Evolutionary conservation across 2,113 vertebrate species (phyloP), one percentile per base, ranked within the genome.

Genomic region (Chunga burmeisteri): DNA sequence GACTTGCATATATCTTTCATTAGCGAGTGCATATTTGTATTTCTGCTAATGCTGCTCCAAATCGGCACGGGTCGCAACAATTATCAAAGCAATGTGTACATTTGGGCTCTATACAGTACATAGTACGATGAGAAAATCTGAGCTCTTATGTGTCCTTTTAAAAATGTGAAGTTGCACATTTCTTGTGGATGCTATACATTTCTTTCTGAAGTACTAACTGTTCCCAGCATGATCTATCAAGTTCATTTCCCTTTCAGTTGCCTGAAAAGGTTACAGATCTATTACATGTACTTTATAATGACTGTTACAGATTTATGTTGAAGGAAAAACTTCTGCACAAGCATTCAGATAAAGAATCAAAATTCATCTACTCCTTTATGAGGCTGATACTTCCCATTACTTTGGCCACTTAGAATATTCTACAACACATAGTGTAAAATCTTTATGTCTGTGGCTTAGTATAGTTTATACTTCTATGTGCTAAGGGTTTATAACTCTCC

Each of bases 161-260:
- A 59, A 92, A 81, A 83, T 6, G 3, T 22, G 15, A 8, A 25
- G 40, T 65, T 86, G 13, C 1, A 6, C 13, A 25, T 88, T 86
- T 75, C 29, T 34, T 68, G 13, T 1, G 17, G 44, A 21, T 0
- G 0, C 15, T 56, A 2, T 21, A 17, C 2, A 4, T 86, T 91
- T 81, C 34, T 84, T 72, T 56, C 30, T 78, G 72, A 81, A 70
- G 40, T 58, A 6, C 26, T 73, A 25, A 27, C 7, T 72, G 10
- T 75, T 65, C 10, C 49, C 46, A 65, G 20, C 14, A 10, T 75
- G 29, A 63, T 65, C 42, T 63, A 3, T 34, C 34, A 42, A 63
- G 21, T 53, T 86, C 2, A 13, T 61, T 77, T 82, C 46, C 46
- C 50, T 78, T 66, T 59, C 30, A 72, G 40, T 72, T 63, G 77